Percentiles rank a stretch among this genome's conserved stretches.
Evolutionary conservation across 2,113 vertebrate genomes (phyloP).

Genomic region (Lontra canadensis): DNA sequence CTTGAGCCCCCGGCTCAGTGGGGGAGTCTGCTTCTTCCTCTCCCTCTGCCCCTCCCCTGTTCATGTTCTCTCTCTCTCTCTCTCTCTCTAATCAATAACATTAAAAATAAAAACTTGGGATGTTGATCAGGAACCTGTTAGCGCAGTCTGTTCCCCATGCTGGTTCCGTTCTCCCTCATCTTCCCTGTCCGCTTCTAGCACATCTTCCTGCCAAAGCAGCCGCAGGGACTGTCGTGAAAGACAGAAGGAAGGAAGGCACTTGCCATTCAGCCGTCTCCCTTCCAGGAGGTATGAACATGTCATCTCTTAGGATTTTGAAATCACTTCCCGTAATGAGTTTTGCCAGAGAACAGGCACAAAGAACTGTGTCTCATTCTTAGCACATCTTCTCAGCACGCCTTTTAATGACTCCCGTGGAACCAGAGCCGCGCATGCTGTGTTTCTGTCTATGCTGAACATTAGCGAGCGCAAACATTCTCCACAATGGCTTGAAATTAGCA

Average conservation of each 20-base stretch:
- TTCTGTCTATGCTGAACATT: constrained; percentile 64
- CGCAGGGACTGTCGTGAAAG: not conserved
- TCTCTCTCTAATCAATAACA: not conserved
- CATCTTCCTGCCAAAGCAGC: not conserved
- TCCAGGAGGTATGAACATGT: not conserved
- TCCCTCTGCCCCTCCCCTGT: not conserved
- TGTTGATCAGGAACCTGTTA: not conserved
- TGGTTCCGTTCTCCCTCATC: not conserved
- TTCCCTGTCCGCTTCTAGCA: not conserved
- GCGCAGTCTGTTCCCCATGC: not conserved
- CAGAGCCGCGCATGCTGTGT: constrained; percentile 53
- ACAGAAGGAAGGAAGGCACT: not conserved
- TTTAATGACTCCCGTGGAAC: constrained; percentile 61
- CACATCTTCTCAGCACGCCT: constrained; percentile 57
- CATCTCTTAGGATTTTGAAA: constrained; percentile 52
- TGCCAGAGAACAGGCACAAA: constrained; percentile 35
- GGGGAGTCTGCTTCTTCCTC: not conserved
- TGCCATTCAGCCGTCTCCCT: not conserved
- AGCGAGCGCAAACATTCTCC: constrained; percentile 46
- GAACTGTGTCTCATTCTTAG: constrained; percentile 62
- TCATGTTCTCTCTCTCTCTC: not conserved
- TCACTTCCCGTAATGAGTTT: constrained; percentile 51
- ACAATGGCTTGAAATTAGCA: constrained; percentile 61
- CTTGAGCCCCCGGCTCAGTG: not conserved
- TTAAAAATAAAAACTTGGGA: not conserved